These are phyloP conservation scores for Sesamia nonagrioides DNA, from an alignment of 1,140 invertebrate species.

Conservation along the genomic window DNA sequence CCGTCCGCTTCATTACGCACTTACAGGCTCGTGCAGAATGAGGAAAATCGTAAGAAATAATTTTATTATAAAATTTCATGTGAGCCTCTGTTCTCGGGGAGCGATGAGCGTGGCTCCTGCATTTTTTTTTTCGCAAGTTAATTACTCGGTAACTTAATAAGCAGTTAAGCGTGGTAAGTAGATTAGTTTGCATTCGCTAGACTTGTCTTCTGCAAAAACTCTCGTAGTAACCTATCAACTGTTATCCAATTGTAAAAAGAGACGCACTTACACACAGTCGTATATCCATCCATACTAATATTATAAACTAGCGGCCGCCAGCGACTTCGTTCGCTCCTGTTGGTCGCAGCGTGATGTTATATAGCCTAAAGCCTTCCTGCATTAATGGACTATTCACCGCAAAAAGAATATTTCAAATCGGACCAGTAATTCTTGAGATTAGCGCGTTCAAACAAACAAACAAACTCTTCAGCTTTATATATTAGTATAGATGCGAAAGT, in stretches of 20 bases:
- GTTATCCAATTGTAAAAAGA: slow-evolving; percentile 5
- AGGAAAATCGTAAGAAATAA: slow-evolving; percentile 56
- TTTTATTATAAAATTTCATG: slow-evolving; percentile 49
- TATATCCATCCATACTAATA: too few species aligned
- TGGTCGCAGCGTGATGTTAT: too few species aligned
- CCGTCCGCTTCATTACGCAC: slow-evolving; percentile 79
- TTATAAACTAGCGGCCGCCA: too few species aligned
- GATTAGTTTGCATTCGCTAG: background rate
- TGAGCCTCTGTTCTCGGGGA: background rate
- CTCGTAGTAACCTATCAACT: slow-evolving; percentile 14
- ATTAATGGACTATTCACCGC: too few species aligned
- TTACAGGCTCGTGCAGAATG: slow-evolving; percentile 61
- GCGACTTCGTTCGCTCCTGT: too few species aligned
- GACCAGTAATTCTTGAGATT: too few species aligned
- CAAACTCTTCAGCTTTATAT: too few species aligned
- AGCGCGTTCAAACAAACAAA: too few species aligned
- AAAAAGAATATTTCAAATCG: too few species aligned
- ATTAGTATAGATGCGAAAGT: too few species aligned
- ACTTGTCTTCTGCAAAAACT: background rate
- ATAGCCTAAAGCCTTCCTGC: too few species aligned
- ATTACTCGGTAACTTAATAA: slow-evolving; percentile 6
- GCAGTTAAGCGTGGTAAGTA: background rate
- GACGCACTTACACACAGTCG: slow-evolving; percentile 20
- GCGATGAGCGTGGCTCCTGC: background rate
- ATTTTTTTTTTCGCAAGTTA: background rate